These are phyloP conservation scores for Glossosoma conforme DNA, from an alignment of 1,140 invertebrate genomes.

Conservation along the genomic window DNA sequence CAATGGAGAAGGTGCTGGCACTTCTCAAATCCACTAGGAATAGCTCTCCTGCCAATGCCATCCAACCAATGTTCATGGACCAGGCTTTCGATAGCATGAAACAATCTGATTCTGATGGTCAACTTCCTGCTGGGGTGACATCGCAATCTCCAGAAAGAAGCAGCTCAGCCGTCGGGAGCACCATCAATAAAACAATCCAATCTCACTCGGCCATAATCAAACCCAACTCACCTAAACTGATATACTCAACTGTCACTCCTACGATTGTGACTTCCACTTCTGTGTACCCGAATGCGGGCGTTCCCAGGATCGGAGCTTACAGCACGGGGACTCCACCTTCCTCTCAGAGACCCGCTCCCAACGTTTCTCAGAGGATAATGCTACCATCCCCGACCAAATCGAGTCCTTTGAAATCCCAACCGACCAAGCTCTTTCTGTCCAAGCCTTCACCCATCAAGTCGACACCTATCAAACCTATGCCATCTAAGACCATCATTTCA, in stretches of 20 bases:
- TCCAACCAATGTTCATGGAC: slow-evolving; percentile 36
- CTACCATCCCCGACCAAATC: slow-evolving; percentile 47
- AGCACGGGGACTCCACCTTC: slow-evolving; percentile 35
- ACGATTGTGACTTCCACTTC: slow-evolving; percentile 38
- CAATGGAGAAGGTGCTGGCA: slow-evolving; percentile 45
- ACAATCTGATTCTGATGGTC: slow-evolving; percentile 30
- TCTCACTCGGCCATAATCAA: slow-evolving; percentile 37
- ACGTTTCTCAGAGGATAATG: slow-evolving; percentile 42
- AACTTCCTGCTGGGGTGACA: slow-evolving; percentile 32
- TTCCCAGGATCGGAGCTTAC: slow-evolving; percentile 39
- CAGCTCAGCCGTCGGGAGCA: slow-evolving; percentile 20
- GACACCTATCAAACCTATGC: slow-evolving; percentile 52
- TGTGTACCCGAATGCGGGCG: slow-evolving; percentile 34
- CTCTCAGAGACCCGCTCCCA: slow-evolving; percentile 31
- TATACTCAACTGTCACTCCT: slow-evolving; percentile 33
- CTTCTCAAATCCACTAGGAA: slow-evolving; percentile 45
- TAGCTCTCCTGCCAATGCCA: slow-evolving; percentile 44
- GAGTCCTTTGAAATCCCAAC: slow-evolving; percentile 33
- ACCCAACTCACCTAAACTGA: slow-evolving; percentile 35
- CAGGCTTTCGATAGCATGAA: slow-evolving; percentile 17
- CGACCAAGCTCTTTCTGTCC: slow-evolving; percentile 43
- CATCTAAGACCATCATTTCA: slow-evolving; percentile 37
- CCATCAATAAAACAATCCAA: slow-evolving; percentile 11
- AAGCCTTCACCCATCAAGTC: slow-evolving; percentile 52
- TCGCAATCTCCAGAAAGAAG: slow-evolving; percentile 33